Evolutionary conservation across 2,113 vertebrate genomes (phyloP).

Genomic region (Corydoras sp.): DNA sequence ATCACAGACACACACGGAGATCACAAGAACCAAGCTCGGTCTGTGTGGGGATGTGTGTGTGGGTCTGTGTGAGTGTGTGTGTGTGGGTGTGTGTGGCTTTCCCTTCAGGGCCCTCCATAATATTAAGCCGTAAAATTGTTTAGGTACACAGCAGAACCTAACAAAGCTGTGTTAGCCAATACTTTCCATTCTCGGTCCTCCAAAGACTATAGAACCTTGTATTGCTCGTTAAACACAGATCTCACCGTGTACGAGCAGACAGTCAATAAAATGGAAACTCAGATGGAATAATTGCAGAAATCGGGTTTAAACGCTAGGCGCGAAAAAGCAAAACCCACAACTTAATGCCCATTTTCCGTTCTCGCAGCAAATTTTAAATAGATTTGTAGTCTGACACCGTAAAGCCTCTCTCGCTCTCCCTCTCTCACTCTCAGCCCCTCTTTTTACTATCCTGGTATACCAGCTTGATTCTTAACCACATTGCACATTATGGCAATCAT

Average conservation of each 20-base stretch:
- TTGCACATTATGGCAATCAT: constrained; percentile 43
- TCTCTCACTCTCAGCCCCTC: constrained; percentile 2
- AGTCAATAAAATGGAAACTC: constrained; percentile 25
- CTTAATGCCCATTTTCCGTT: constrained; percentile 38
- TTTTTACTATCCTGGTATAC: constrained; percentile 16
- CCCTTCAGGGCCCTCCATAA: constrained; percentile 13
- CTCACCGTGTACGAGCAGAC: background rate
- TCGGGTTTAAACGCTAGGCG: background rate
- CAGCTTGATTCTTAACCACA: constrained; percentile 31
- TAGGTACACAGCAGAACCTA: too few species aligned
- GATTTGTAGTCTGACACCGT: constrained; percentile 35
- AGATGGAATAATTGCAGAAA: constrained; percentile 11
- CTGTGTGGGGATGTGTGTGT: constrained; percentile 2
- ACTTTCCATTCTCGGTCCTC: background rate
- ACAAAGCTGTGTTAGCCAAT: too few species aligned
- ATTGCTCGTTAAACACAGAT: constrained; percentile 2
- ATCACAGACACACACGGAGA: too few species aligned
- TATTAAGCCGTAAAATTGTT: background rate
- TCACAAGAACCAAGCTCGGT: too few species aligned
- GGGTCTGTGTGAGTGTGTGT: background rate
- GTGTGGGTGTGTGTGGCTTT: constrained; percentile 35
- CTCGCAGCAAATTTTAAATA: constrained; percentile 31
- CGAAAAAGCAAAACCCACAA: constrained; percentile 23
- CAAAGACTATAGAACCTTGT: background rate
- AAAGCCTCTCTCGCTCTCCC: background rate